Base-by-base conservation (phyloP, 1,140 invertebrate genomes). In the Micrasema longulum region DNA sequence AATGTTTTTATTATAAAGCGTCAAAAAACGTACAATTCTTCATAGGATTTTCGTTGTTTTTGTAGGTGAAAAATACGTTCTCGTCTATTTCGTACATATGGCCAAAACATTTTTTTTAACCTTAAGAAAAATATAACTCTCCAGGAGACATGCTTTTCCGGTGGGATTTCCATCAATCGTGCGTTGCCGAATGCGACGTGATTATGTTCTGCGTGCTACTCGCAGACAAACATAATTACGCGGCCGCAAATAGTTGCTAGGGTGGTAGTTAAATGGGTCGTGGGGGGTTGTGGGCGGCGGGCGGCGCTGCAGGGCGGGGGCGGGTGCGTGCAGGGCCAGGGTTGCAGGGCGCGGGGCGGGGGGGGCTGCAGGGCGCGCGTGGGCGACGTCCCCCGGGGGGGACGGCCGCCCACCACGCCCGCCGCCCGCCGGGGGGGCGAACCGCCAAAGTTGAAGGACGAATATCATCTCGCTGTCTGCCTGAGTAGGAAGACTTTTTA, bases 351-450 rank as follows among this genome's bases (percentile, higher is more conserved):
- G n/a, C 31, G 26, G 81, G 80, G 84, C 81, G 78, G 83, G 18
- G 20, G 6, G 38, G 31, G 52, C 20, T 1, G 52, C 53, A 80
- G 80, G 52, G 76, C 43, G 41, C 69, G 57, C 73, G 72, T 69
- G 78, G 80, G 79, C 81, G 80, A 85, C 82, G 78, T 82, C 82
- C 82, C 82, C 84, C 83, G 80, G 79, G 79, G 70, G 77, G 79
- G 81, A 82, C 81, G 75, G 55, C 69, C 38, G 60, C 71, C 71
- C 73, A 63, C 72, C 74, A n/a, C 82, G 79, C 79, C 52, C 66
- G 70, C 62, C 74, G 65, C 73, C 74, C 71, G 80, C 79, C 3
- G 41, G 43, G 43, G 45, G 18, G 26, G 16, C 16, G 52, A 45
- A 60, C 72, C 20, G 55, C 72, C 68, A 62, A 57, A 73, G 62